Evolutionary conservation across 2,113 vertebrate species (phyloP).

Genomic region (Pseudorasbora parva): DNA sequence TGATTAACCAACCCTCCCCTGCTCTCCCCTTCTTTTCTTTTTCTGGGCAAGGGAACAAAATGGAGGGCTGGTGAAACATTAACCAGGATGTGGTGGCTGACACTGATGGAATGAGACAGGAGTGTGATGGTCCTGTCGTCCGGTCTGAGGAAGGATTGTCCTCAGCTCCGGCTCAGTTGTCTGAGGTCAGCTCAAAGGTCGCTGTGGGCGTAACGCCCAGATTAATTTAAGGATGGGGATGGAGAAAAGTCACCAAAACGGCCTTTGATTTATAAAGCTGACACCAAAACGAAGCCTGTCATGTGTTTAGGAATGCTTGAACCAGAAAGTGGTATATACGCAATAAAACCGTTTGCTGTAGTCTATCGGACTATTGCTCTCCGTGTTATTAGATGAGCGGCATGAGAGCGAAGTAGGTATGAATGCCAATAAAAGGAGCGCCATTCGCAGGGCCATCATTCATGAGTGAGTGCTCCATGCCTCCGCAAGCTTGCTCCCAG

Average conservation of each 20-base stretch:
- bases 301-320: not conserved
- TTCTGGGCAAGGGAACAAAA: conserved; percentile 45
- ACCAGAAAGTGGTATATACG: not conserved
- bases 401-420: conserved; percentile 74
- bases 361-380: not conserved
- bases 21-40: conserved; percentile 46
- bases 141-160: conserved; percentile 71
- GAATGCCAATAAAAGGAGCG: conserved; percentile 75
- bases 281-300: conserved; percentile 11
- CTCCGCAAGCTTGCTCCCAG: conserved; percentile 83
- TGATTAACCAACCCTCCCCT: conserved; percentile 67
- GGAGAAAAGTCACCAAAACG: conserved; percentile 61
- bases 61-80: conserved; percentile 74
- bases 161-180: conserved; percentile 67
- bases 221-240: conserved; percentile 50
- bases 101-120: conserved; percentile 71
- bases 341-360: not conserved
- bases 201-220: conserved; percentile 62
- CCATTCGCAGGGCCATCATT: conserved; percentile 80
- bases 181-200: conserved; percentile 72
- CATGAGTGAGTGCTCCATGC: conserved; percentile 78
- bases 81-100: conserved; percentile 70
- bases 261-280: conserved; percentile 63
- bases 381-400: conserved; percentile 59
- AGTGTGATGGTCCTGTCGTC: conserved; percentile 72